Conservation (phyloP, 2,888 invertebrate species). For the Orthosia gothica region DNA sequence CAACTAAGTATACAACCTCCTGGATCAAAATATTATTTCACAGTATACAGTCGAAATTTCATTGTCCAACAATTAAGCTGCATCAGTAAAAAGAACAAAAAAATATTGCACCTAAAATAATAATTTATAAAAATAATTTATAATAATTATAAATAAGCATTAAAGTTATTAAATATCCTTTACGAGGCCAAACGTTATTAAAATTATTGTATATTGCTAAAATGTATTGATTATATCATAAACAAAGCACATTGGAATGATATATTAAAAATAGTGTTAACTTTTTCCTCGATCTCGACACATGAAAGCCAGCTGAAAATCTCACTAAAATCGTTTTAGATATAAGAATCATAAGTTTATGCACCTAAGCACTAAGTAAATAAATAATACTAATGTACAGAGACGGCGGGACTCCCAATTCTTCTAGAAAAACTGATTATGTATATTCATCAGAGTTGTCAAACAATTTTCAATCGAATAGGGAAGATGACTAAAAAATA, state of each 20-base stretch:
- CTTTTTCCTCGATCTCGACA: conserved; percentile 61
- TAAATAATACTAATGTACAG: conserved; percentile 91
- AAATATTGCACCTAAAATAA: conserved; percentile 68
- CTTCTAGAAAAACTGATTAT: background rate
- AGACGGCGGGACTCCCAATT: conserved; percentile 69
- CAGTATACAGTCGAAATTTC: conserved; percentile 43
- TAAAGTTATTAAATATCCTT: conserved; percentile 63
- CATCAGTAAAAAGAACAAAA: conserved; percentile 57
- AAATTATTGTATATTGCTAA: conserved; percentile 58
- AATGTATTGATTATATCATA: conserved; percentile 62
- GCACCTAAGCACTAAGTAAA: conserved; percentile 89
- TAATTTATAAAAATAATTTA: conserved; percentile 68
- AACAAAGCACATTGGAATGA: conserved; percentile 72
- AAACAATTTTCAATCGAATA: conserved; percentile 39
- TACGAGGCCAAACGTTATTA: conserved; percentile 62
- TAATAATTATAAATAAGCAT: conserved; percentile 66
- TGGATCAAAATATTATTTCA: background rate
- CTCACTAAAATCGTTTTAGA: conserved; percentile 77
- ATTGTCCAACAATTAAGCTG: conserved; percentile 45
- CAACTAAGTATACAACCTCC: background rate
- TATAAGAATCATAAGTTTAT: conserved; percentile 82
- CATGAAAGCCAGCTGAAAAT: conserved; percentile 81
- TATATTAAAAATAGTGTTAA: conserved; percentile 61
- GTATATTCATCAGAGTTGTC: conserved; percentile 8
- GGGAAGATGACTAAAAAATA: too few species aligned